These are phyloP conservation scores for Belonocnema kinseyi DNA, from an alignment of 1,140 invertebrate genomes.

Conservation along the genomic window DNA sequence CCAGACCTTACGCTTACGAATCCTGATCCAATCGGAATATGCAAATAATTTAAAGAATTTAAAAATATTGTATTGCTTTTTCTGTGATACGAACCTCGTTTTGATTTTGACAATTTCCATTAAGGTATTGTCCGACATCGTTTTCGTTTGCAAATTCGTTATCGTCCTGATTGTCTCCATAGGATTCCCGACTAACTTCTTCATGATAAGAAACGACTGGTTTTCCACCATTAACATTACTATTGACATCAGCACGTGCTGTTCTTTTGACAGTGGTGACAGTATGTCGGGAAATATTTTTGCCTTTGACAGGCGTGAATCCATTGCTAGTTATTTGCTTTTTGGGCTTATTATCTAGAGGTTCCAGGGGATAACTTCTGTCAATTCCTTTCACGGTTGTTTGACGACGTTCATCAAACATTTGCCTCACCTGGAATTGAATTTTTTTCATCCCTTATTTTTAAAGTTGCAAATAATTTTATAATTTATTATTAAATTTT, in stretches of 20 bases:
- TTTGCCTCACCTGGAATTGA: constrained; percentile 62
- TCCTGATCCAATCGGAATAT: too few relatives aligned
- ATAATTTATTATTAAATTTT: too few relatives aligned
- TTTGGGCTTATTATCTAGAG: constrained; percentile 75
- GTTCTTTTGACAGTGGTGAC: constrained; percentile 63
- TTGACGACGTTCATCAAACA: constrained; percentile 86
- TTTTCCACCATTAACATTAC: constrained; percentile 68
- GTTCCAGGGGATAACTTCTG: constrained; percentile 87
- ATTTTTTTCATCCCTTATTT: neutral
- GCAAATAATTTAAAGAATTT: too few relatives aligned
- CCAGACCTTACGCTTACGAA: too few relatives aligned
- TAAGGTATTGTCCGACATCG: constrained; percentile 49
- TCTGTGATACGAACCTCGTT: constrained; percentile 52
- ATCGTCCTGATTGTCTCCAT: constrained; percentile 52
- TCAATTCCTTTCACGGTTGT: constrained; percentile 84
- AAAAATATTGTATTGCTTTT: neutral
- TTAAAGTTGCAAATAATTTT: too few relatives aligned
- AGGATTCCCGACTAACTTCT: constrained; percentile 59
- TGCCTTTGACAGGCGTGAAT: constrained; percentile 48
- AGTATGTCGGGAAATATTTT: constrained; percentile 57
- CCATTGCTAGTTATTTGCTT: constrained; percentile 68
- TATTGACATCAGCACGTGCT: constrained; percentile 63
- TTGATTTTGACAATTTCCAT: constrained; percentile 39
- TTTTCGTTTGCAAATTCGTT: constrained; percentile 55
- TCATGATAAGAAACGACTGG: constrained; percentile 66